A percentile compares a stretch with the other conserved stretches of the same genome.
phyloP scores from a whole-genome alignment of 1,140 invertebrate species.

The Thaumetopoea pityocampa region DNA sequence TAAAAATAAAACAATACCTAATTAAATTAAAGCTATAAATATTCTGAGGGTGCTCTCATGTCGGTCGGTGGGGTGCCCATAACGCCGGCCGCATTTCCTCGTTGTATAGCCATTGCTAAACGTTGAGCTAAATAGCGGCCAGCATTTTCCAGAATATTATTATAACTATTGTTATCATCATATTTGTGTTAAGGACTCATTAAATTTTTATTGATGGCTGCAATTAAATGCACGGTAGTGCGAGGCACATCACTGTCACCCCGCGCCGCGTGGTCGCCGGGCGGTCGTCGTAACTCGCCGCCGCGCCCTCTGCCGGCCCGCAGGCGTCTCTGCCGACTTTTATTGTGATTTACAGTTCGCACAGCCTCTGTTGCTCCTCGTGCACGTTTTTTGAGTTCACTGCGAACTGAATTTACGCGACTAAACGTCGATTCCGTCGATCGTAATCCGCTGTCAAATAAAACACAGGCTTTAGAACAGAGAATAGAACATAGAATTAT shows the following conservation, averaged over 20 bases:
- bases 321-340: conserved; percentile 60
- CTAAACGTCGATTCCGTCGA: conserved; percentile 23
- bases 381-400: conserved; percentile 33
- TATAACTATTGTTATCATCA: too few relatives aligned
- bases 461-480: too few relatives aligned
- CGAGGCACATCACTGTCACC: conserved; percentile 11
- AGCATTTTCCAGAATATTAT: too few relatives aligned
- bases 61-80: too few relatives aligned
- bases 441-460: conserved; percentile 8
- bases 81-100: too few relatives aligned
- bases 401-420: conserved; percentile 35
- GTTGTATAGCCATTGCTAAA: too few relatives aligned
- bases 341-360: conserved; percentile 68
- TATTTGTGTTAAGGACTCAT: conserved; percentile 15
- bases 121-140: too few relatives aligned
- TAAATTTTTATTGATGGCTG: conserved; percentile 15
- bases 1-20: too few relatives aligned
- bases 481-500: too few relatives aligned
- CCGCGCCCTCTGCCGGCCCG: conserved; percentile 39
- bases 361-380: conserved; percentile 34
- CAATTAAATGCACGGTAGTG: conserved; percentile 19
- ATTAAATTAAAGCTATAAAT: too few relatives aligned
- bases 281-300: conserved; percentile 61
- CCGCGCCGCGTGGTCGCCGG: conserved; percentile 39
- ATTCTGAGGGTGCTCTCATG: too few relatives aligned